Evolutionary conservation across 2,113 vertebrate species (phyloP), one percentile per base, ranked within the genome.

Genomic region (Dermatemys mawii): DNA sequence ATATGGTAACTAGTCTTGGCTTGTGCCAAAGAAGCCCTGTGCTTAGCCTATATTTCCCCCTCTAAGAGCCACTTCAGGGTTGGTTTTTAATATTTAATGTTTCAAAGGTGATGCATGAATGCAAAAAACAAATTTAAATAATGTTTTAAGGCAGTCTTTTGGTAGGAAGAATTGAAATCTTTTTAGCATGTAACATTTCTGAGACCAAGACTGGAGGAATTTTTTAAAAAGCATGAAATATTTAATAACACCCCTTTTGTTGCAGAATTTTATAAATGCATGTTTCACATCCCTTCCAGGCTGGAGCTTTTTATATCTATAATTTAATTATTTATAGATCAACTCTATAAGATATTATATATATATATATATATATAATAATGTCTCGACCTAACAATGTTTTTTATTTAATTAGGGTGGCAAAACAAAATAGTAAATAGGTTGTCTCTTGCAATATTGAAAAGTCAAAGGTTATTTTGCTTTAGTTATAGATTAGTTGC

Each of bases 81-180:
- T 17, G 4, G 2, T 51, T 96, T 92, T 94, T 91, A 95, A 96
- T 94, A 84, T 94, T 94, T 95, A 84, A 92, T 95, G 41, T 70
- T 96, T 90, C 83, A 83, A 80, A 81, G 4, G 79, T 88, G 92
- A 85, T 94, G 57, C 75, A 63, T 78, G 85, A 90, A 54, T 51
- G 49, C 79, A 87, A 49, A 87, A 96, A 96, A 94, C n/a, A 21
- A 94, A 82, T 84, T n/a, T 96, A 93, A 95, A 82, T 91, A 88
- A 67, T 79, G 3, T 90, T 96, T 95, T 94, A 48, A 96, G 81
- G 83, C 49, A 50, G 63, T 93, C 48, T 80, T 11, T 89, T 90
- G 81, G 19, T 54, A 38, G 24, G 73, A 92, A 83, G 54, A 96
- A 54, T 87, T 88, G 8, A 96, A 95, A 82, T 95, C 19, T 63